Evolutionary conservation across 2,888 invertebrate genomes (phyloP), one percentile per base, ranked within the genome.

Genomic region (Tubulanus polymorphus): DNA sequence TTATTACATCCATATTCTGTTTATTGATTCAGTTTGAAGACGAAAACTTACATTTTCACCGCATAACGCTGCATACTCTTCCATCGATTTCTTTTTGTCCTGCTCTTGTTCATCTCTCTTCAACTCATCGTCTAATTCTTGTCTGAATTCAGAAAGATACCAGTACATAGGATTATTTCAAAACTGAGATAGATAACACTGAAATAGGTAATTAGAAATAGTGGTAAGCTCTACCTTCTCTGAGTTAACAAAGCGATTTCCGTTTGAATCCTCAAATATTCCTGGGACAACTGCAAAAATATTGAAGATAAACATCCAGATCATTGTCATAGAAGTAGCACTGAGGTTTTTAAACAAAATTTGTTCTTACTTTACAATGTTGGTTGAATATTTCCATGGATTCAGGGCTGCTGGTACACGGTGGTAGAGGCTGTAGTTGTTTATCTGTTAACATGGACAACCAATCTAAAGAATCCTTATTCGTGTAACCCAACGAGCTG

Each of bases 371-470:
- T 66, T 69, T 60, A 51, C 69, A 68, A 55, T 94, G 93, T 70
- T 93, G 90, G 64, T 92, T 87, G 75, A 89, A 94, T 70, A 94
- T 89, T 63, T 87, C 84, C 76, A 89, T 85, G 52, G 93, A 94
- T 77, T 89, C 86, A 20, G 87, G 85, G 63, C 82, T 83, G 69
- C 82, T 84, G 66, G 86, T 84, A 80, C 91, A 89, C 18, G 94
- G 93, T 37, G 89, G 87, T 64, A 89, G 85, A 2, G 95, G 94
- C 75, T 77, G 63, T 23, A 71, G 63, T 8, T 5, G 15, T 8
- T 23, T 41, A 23, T 41, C 41, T 10, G 35, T n/a, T n/a, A n/a
- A n/a, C 35, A 32, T 32, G 10, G n/a, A 12, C 35, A 32, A 12
- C 41, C n/a, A n/a, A n/a, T n/a, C n/a, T n/a, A n/a, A n/a, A n/a